phyloP scores from a whole-genome alignment of 2,113 vertebrate genomes.

The Pseudopodoces humilis region DNA sequence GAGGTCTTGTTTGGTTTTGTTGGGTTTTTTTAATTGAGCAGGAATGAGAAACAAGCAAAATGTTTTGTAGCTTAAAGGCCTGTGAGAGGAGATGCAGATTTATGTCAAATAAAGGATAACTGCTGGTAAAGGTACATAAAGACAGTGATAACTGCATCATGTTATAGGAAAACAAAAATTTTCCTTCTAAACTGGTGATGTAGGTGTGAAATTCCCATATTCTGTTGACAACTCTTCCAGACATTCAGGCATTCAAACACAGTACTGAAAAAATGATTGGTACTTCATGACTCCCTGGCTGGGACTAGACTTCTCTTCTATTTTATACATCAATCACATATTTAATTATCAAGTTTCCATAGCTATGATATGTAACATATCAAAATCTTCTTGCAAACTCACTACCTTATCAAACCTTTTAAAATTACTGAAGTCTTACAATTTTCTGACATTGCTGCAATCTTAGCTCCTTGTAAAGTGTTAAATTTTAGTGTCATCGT shows the following conservation, averaged over 20 bases:
- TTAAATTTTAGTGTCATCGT: neutral
- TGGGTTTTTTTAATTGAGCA: neutral
- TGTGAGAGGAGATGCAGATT: neutral
- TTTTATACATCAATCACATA: neutral
- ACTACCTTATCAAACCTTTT: neutral
- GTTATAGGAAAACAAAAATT: neutral
- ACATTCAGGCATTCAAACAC: neutral
- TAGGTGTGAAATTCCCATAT: neutral
- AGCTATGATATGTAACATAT: neutral
- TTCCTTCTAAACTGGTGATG: neutral
- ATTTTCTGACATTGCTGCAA: neutral
- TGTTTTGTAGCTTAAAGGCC: neutral
- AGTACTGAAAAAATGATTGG: neutral
- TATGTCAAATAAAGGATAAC: neutral
- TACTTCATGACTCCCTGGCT: neutral
- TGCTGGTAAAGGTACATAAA: neutral
- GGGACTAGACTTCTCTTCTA: neutral
- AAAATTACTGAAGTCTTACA: neutral
- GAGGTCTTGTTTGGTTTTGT: neutral
- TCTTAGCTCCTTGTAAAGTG: neutral
- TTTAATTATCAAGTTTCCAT: neutral
- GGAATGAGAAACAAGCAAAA: neutral
- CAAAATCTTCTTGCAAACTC: neutral
- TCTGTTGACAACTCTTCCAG: neutral
- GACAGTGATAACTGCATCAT: neutral